Conservation (phyloP, 2,888 invertebrate species). For the Phortica magna region DNA sequence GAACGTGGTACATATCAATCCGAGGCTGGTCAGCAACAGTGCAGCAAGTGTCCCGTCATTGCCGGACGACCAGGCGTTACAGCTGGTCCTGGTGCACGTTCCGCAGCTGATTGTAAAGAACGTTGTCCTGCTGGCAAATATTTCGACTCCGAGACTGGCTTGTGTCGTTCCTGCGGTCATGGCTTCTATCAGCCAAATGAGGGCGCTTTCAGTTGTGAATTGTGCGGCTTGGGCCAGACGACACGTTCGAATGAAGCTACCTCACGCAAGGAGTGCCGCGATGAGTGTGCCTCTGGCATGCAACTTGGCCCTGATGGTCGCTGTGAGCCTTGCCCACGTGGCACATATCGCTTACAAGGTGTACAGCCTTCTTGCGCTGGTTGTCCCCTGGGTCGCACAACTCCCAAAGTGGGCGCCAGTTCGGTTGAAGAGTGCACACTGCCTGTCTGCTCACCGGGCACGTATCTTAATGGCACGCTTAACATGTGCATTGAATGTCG, state of each 20-base stretch:
- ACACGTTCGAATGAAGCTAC: conserved; percentile 94
- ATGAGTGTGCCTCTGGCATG: conserved; percentile 89
- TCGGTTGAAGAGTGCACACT: conserved; percentile 94
- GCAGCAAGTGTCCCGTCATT: conserved; percentile 92
- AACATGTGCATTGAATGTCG: conserved; percentile 93
- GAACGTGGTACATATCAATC: conserved; percentile 95
- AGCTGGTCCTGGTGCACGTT: conserved; percentile 90
- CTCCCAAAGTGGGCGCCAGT: conserved; percentile 89
- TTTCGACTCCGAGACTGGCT: conserved; percentile 91
- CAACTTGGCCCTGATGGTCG: conserved; percentile 92
- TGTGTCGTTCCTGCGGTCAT: conserved; percentile 95
- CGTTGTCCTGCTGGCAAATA: conserved; percentile 96
- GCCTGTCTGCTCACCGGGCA: conserved; percentile 91
- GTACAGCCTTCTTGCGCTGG: conserved; percentile 91
- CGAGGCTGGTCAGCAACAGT: conserved; percentile 92
- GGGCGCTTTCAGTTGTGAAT: conserved; percentile 91
- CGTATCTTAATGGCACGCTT: conserved; percentile 90
- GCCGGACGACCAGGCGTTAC: conserved; percentile 95
- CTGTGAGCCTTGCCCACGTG: conserved; percentile 94
- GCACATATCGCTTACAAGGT: conserved; percentile 91
- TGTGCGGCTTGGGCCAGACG: conserved; percentile 94
- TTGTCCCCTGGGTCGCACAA: conserved; percentile 94
- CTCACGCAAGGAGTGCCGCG: conserved; percentile 91
- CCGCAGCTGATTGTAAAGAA: conserved; percentile 94
- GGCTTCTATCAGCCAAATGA: conserved; percentile 95